Conservation (phyloP, 2,113 vertebrate species). For the Zosterops lateralis region DNA sequence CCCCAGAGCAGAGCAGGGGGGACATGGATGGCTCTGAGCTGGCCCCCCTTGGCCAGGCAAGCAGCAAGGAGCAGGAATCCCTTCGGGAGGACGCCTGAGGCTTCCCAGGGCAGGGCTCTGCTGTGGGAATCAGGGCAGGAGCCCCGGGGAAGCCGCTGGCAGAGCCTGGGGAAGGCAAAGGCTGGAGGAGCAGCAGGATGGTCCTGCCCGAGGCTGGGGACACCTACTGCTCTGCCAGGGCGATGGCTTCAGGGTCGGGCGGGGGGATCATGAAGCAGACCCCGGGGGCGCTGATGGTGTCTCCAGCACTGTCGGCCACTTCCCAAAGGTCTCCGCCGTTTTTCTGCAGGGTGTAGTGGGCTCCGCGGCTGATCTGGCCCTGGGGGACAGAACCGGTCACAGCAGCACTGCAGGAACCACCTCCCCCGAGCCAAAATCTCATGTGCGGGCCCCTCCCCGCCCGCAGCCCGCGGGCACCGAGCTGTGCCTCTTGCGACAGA, state of each 20-base stretch:
- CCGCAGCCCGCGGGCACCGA: not conserved
- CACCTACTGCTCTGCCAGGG: slow-evolving; percentile 83
- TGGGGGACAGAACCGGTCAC: slow-evolving; percentile 37
- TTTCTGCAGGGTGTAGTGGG: slow-evolving; percentile 84
- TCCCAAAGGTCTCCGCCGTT: slow-evolving; percentile 87
- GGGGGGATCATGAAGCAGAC: slow-evolving; percentile 94
- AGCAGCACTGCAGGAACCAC: not conserved
- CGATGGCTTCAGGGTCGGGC: slow-evolving; percentile 81
- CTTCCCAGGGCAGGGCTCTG: accelerated
- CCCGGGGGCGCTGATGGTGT: slow-evolving; percentile 77
- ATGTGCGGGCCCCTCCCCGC: not conserved
- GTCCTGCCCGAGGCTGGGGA: accelerated
- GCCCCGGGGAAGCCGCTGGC: not conserved
- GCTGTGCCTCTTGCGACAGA: not conserved
- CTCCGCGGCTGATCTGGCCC: slow-evolving; percentile 86
- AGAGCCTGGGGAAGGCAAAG: not conserved
- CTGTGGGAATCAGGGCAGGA: not conserved
- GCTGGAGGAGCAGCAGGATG: not conserved
- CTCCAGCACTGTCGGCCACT: slow-evolving; percentile 80
- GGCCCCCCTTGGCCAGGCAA: not conserved
- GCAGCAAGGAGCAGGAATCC: not conserved
- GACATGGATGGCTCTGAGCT: not conserved
- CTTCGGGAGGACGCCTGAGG: not conserved
- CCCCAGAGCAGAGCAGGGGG: not conserved
- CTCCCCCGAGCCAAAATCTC: not conserved